These are phyloP conservation scores for Ceyx margarethae DNA, from an alignment of 2,113 vertebrate genomes.

Conservation along the genomic window DNA sequence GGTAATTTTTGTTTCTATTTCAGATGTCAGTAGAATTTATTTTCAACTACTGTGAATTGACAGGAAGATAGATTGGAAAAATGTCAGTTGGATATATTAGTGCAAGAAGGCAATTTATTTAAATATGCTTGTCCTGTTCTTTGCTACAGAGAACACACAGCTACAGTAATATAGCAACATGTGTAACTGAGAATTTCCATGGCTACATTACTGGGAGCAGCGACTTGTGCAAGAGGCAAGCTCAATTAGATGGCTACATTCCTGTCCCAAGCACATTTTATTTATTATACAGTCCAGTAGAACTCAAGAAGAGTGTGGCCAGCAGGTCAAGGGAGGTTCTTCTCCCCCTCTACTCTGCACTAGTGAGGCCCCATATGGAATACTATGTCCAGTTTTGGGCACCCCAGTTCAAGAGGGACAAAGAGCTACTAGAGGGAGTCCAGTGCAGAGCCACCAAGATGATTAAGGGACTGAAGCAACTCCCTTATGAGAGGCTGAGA, in stretches of 20 bases:
- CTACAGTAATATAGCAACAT: background rate
- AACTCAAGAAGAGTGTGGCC: background rate
- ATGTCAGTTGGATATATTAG: background rate
- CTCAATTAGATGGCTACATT: background rate
- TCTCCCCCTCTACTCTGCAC: no score
- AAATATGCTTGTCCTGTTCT: background rate
- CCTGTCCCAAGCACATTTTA: background rate
- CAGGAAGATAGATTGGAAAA: background rate
- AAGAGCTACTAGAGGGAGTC: no score
- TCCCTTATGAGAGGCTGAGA: no score
- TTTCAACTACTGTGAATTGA: background rate
- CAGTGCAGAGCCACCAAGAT: no score
- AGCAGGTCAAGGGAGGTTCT: no score
- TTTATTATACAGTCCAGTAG: background rate
- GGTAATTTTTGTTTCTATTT: background rate
- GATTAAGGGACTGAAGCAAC: no score
- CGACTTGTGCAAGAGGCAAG: background rate
- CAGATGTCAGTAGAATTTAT: background rate
- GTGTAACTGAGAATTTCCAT: background rate
- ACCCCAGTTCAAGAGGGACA: no score
- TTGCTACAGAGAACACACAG: background rate
- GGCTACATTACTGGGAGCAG: background rate
- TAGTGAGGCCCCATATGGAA: no score
- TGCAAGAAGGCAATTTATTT: background rate
- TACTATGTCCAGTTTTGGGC: no score